A percentile compares a stretch with the other conserved stretches of the same genome.
Evolutionary conservation across 1,140 invertebrate species (phyloP).

Genomic region (Brachionus manjavacas): DNA sequence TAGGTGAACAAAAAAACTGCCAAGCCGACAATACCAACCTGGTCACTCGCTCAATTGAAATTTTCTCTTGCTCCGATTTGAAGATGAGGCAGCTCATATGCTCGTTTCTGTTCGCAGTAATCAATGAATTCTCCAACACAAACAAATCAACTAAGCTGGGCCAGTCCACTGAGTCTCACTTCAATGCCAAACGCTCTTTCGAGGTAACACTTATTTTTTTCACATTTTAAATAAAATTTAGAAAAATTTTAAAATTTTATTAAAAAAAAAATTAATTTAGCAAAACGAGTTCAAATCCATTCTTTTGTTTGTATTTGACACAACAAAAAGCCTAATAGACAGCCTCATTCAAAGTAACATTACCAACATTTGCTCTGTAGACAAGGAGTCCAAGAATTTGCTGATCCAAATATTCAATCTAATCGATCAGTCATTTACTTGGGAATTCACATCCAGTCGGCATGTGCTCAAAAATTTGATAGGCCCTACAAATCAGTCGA

Average conservation of each 20-base stretch:
- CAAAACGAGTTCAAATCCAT: conserved; percentile 40
- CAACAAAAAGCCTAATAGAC: neutral
- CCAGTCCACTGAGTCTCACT: conserved; percentile 16
- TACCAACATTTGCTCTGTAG: neutral
- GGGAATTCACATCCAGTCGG: conserved; percentile 37
- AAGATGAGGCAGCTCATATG: conserved; percentile 12
- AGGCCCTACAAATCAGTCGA: neutral
- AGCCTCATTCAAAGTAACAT: neutral
- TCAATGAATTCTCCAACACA: conserved; percentile 29
- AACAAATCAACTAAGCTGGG: conserved; percentile 24
- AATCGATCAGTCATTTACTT: conserved; percentile 36
- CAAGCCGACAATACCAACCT: neutral
- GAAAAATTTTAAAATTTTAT: too few relatives aligned
- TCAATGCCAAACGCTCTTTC: conserved; percentile 32
- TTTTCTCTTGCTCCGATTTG: neutral
- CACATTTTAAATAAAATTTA: too few relatives aligned
- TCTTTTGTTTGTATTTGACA: conserved; percentile 19
- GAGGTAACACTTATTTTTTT: neutral
- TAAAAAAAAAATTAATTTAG: too few relatives aligned
- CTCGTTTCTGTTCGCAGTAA: neutral
- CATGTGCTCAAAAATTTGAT: conserved; percentile 35
- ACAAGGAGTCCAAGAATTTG: conserved; percentile 8
- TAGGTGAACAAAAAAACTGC: neutral
- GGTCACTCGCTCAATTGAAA: neutral
- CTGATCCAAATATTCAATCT: conserved; percentile 24